Base-by-base conservation (phyloP, 2,888 invertebrate species). In the Trissolcus brochymenae region DNA sequence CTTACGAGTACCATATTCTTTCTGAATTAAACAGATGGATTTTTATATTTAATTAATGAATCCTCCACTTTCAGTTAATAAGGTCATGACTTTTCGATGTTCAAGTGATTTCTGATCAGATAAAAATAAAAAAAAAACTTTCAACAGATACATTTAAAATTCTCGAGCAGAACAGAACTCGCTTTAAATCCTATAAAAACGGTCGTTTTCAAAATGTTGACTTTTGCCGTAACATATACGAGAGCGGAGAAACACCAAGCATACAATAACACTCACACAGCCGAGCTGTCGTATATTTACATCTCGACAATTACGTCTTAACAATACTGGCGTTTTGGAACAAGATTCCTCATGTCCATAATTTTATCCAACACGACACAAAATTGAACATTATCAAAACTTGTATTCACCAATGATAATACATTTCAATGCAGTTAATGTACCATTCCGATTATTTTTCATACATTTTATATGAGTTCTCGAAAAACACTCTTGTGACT, bases 331-430 rank as follows among this genome's bases (percentile, higher is more conserved):
- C 55, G 65, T 65, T 65, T 66, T 73, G 60, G 60, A 73, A 73
- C 72, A 73, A 29, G 65, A 65, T 73, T 73, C 60, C 19, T 59
- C 57, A 40, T 65, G 72, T 72, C 65, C 72, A 72, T 72, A 72
- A 59, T 64, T 73, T 73, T 66, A 60, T 60, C 60, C 66, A 53
- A 55, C 72, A 55, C 65, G 17, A 40, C 50, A 50, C 64, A 55
- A 73, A 61, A 66, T 66, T 73, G 66, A 61, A 66, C 55, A 66
- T 66, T 66, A 66, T 73, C 66, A 73, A 73, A 73, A 66, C 19
- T 60, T 72, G n/a, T 53, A 64, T 56, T 53, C 49, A 65, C 25
- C 72, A 60, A 66, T 50, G 41, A 66, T 41, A 6, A 19, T 29
- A 29, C 25, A 49, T 54, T 73, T 73, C 25, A 41, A n/a, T 41